A percentile compares a stretch with the other conserved stretches of the same genome.
phyloP scores from a whole-genome alignment of 1,140 invertebrate genomes.

The Anastrepha ludens region DNA sequence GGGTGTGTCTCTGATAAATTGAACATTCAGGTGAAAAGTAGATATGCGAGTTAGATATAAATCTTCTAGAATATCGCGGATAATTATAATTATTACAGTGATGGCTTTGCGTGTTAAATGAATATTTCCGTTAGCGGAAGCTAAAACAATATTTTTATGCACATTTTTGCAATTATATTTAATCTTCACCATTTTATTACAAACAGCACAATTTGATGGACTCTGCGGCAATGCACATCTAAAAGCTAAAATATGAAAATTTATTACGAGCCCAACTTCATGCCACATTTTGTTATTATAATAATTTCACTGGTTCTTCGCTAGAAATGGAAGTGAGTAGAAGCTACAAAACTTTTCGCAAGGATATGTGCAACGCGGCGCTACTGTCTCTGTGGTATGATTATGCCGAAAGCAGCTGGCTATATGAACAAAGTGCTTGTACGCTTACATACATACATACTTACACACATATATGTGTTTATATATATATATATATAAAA shows the following conservation, averaged over 20 bases:
- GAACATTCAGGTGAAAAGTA: no score
- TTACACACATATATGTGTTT: neutral
- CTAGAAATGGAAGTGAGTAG: constrained; percentile 20
- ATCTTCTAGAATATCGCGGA: neutral
- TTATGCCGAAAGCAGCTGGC: constrained; percentile 36
- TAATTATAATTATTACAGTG: neutral
- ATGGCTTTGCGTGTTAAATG: neutral
- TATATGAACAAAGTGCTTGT: neutral
- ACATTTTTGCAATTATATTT: constrained; percentile 42
- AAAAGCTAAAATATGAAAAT: constrained; percentile 35
- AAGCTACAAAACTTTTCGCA: neutral
- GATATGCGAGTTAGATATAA: no score
- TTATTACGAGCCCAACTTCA: constrained; percentile 7
- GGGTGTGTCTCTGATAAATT: no score
- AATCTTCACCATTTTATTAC: constrained; percentile 16
- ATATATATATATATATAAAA: neutral
- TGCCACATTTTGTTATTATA: constrained; percentile 21
- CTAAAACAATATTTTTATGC: constrained; percentile 1
- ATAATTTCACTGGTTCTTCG: neutral
- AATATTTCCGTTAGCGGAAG: constrained; percentile 27
- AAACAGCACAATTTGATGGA: constrained; percentile 10
- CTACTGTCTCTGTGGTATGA: constrained; percentile 8
- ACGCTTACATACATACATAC: neutral
- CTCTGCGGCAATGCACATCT: neutral
- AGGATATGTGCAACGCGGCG: neutral